Evolutionary conservation across 2,113 vertebrate species (phyloP), one percentile per base, ranked within the genome.

Genomic region (Jacana jacana): DNA sequence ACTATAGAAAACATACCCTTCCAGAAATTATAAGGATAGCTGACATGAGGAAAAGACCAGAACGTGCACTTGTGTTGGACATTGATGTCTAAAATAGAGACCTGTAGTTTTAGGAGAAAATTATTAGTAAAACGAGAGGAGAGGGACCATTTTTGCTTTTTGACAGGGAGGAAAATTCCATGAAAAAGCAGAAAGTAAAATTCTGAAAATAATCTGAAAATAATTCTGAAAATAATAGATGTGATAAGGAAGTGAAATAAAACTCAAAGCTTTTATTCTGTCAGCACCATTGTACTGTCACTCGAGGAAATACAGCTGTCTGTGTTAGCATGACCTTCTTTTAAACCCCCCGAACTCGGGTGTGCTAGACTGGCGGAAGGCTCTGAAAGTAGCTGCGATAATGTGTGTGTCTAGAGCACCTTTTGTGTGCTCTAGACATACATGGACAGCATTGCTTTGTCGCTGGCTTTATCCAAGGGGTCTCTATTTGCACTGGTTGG

Each of bases 401-500:
- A 30, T 71, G 42, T n/a, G n/a, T n/a, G n/a, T n/a, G n/a, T n/a
- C n/a, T n/a, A n/a, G n/a, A n/a, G n/a, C 25, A 24, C 10, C 10
- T 87, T 40, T 60, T 44, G 17, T 27, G 31, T 76, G 28, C 51
- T 68, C 54, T 65, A 64, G 39, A 18, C 28, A 2, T 35, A 6
- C 25, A 35, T 12, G 1, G 9, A 40, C 25, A 54, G 22, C 46
- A 46, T 17, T 48, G 69, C 54, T 19, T 7, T 37, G 16, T 76
- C 9, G 31, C 63, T 10, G 2, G 40, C 7, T 44, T 23, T 44
- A 5, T 30, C 17, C 3, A 16, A 40, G 33, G 39, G 18, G 7
- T 68, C 52, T 17, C 8, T 2, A 17, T 7, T 18, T 37, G 63
- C 1, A 1, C n/a, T 10, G 3, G 37, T 6, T 22, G 54, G n/a